These are phyloP conservation scores for Cenopis cana DNA, from an alignment of 2,888 invertebrate genomes.

Conservation along the genomic window DNA sequence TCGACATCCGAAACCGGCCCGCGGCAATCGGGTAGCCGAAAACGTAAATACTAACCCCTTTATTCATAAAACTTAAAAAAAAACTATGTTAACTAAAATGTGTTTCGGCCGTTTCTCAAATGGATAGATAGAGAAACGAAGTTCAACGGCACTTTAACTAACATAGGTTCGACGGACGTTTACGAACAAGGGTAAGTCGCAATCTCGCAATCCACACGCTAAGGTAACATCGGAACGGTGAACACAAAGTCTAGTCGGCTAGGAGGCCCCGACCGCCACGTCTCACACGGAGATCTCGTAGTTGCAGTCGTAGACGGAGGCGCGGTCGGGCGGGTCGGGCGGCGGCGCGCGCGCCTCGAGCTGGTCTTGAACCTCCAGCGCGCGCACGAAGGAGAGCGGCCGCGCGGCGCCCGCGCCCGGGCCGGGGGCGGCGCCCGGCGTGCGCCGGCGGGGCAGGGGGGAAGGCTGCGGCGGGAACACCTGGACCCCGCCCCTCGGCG, in stretches of 20 bases:
- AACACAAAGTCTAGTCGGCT: constrained; percentile 47
- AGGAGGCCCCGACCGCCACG: constrained; percentile 25
- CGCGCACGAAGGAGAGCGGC: constrained; percentile 95
- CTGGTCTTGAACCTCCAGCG: constrained; percentile 95
- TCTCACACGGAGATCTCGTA: constrained; percentile 97
- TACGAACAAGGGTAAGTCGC: constrained; percentile 3
- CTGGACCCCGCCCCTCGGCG: constrained; percentile 60
- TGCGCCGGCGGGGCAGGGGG: constrained; percentile 68
- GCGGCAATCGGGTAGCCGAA: constrained; percentile 39
- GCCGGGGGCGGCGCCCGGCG: constrained; percentile 85
- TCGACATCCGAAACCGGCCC: constrained; percentile 29
- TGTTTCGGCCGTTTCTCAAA: no score
- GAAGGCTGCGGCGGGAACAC: constrained; percentile 59
- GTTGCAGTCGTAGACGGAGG: constrained; percentile 97
- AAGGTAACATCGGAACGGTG: constrained; percentile 45
- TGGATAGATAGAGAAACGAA: no score
- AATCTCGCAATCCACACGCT: constrained; percentile 11
- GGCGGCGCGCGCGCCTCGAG: constrained; percentile 90
- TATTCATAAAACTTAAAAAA: no score
- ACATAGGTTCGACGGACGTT: no score
- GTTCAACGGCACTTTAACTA: no score
- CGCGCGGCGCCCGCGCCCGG: constrained; percentile 81
- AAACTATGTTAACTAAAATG: no score
- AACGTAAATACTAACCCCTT: constrained; percentile 9
- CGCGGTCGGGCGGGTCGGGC: constrained; percentile 89